Evolutionary conservation across 1,140 invertebrate species (phyloP).

Genomic region (Piezodorus guildinii): DNA sequence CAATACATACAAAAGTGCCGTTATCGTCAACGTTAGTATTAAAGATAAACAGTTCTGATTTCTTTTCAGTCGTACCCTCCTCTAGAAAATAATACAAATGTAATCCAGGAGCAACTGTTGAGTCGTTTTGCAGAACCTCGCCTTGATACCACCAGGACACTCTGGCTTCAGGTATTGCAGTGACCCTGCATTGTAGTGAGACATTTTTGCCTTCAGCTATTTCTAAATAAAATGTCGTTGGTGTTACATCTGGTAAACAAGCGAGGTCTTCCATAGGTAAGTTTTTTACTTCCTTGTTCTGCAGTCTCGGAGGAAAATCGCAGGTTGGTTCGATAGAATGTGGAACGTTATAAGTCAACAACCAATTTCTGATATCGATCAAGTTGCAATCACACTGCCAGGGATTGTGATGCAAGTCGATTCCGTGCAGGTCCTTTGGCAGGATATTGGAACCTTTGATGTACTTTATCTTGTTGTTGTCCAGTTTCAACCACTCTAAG

Average conservation of each 20-base stretch:
- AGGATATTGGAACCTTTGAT: slow-evolving; percentile 56
- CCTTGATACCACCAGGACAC: slow-evolving; percentile 72
- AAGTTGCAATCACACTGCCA: slow-evolving; percentile 81
- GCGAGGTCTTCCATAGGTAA: slow-evolving; percentile 63
- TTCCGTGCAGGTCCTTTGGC: slow-evolving; percentile 57
- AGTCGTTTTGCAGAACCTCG: slow-evolving; percentile 54
- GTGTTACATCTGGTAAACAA: slow-evolving; percentile 64
- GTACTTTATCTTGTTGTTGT: slow-evolving; percentile 64
- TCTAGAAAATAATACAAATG: slow-evolving; percentile 55
- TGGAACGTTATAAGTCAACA: slow-evolving; percentile 58
- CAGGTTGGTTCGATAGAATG: slow-evolving; percentile 61
- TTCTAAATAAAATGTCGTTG: slow-evolving; percentile 56
- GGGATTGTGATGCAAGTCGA: slow-evolving; percentile 73
- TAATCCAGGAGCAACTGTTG: slow-evolving; percentile 46
- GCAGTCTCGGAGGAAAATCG: slow-evolving; percentile 50
- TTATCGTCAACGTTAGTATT: slow-evolving; percentile 62
- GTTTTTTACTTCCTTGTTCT: slow-evolving; percentile 51
- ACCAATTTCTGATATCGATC: slow-evolving; percentile 61
- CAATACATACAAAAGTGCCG: slow-evolving; percentile 67
- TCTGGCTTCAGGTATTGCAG: slow-evolving; percentile 62
- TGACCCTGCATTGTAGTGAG: slow-evolving; percentile 62
- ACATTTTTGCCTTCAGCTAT: slow-evolving; percentile 66
- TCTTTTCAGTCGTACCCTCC: slow-evolving; percentile 54
- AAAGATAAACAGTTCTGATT: slow-evolving; percentile 60
- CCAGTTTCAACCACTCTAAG: slow-evolving; percentile 71